Evolutionary conservation across 2,797 vertebrate species (phyloP), one percentile per base, ranked within the genome.

Genomic region (Picus viridis): DNA sequence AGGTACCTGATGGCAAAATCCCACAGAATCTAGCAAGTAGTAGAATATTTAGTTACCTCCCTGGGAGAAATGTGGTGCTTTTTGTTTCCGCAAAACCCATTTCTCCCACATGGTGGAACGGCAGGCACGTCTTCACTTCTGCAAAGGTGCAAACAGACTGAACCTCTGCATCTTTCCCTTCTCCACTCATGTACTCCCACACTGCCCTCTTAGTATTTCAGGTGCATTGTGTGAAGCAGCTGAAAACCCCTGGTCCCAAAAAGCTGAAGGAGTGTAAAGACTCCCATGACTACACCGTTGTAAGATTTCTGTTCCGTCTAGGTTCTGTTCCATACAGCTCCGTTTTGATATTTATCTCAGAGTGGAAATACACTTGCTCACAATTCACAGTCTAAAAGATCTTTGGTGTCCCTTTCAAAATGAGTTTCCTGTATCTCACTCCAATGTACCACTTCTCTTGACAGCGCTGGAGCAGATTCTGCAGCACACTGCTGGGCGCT

Each of bases 391-490:
- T 54, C 54, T 51, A 54, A 76, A 86, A 88, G 22, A 29, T 58
- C 39, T 80, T 71, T 67, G 29, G 2, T 59, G 32, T 90, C 29
- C 30, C 23, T 64, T 72, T 71, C 30, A 83, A 56, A 78, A 67
- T 65, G 56, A 54, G 45, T 59, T 77, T 70, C 29, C 43, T 47
- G 5, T 93, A 83, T 63, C 78, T 93, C 70, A 94, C 10, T 54
- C 56, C 53, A 56, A 16, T 78, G 16, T 88, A 67, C 59, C 56
- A 58, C 41, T 39, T 96, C 71, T 96, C 74, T 93, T 78, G 22
- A 75, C 95, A 99, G 99, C 99, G n/a, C 97, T 99, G 69, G 99
- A 99, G 91, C 97, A 97, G 71, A 96, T 98, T 82, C 97, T 99
- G 85, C 98, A 98, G 95, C 94, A 98, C 92, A 99, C 99, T 4